Conservation (phyloP, 2,888 invertebrate species). For the Uloborus plumipes region DNA sequence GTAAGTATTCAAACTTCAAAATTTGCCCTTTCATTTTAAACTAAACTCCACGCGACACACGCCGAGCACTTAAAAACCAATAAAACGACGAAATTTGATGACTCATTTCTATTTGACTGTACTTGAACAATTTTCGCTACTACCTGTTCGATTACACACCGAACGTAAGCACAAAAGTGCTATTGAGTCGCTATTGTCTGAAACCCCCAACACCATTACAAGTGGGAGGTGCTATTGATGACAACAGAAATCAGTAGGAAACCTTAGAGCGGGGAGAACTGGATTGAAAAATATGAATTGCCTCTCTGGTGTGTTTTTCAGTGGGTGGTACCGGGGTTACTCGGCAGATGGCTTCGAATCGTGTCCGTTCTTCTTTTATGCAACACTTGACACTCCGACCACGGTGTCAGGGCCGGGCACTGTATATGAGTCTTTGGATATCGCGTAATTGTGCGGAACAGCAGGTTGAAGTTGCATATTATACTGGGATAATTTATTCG, state of each 20-base stretch:
- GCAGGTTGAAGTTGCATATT: too few species aligned
- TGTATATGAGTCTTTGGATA: too few species aligned
- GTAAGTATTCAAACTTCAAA: too few species aligned
- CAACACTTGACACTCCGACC: slow-evolving; percentile 47
- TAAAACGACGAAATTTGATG: too few species aligned
- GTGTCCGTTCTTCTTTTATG: background rate
- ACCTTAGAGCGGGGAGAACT: background rate
- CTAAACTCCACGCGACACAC: too few species aligned
- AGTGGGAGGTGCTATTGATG: slow-evolving; percentile 5
- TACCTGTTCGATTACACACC: slow-evolving; percentile 38
- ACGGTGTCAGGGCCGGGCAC: slow-evolving; percentile 6
- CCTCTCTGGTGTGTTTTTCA: slow-evolving; percentile 55
- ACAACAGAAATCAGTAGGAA: too few species aligned
- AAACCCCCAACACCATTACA: slow-evolving; percentile 4
- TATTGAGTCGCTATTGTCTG: slow-evolving; percentile 20
- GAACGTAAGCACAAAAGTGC: slow-evolving; percentile 24
- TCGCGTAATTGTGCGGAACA: too few species aligned
- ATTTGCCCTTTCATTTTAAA: too few species aligned
- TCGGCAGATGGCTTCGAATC: slow-evolving; percentile 40
- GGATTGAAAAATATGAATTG: slow-evolving; percentile 23
- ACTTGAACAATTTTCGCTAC: background rate
- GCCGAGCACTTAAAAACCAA: too few species aligned
- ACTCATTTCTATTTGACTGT: too few species aligned
- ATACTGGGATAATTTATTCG: too few species aligned
- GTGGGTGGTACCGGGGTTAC: slow-evolving; percentile 35